phyloP scores from a whole-genome alignment of 2,113 vertebrate species.

The Tupaia tana region DNA sequence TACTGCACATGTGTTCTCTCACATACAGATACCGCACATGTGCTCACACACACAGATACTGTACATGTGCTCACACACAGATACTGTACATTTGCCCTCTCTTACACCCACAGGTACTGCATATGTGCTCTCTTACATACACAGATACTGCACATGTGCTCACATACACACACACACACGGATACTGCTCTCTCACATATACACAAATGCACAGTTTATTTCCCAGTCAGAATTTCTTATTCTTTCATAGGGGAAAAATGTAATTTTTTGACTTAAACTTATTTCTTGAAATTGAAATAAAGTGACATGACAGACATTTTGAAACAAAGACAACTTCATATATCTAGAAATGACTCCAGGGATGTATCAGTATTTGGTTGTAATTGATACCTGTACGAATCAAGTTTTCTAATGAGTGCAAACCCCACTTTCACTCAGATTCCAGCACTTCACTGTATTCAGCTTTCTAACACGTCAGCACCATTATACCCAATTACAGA shows the following conservation, averaged over 20 bases:
- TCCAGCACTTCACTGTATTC: not conserved
- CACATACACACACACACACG: too few species aligned
- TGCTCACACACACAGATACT: too few species aligned
- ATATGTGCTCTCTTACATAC: too few species aligned
- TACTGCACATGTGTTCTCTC: too few species aligned
- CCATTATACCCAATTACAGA: not conserved
- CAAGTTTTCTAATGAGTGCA: not conserved
- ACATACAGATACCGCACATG: too few species aligned
- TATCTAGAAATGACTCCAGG: not conserved
- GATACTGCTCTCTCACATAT: too few species aligned
- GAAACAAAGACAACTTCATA: not conserved
- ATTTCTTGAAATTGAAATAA: constrained; percentile 32
- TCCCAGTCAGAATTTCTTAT: not conserved
- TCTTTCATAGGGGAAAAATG: not conserved
- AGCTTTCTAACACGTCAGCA: not conserved
- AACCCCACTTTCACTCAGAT: not conserved
- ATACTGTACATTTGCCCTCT: too few species aligned
- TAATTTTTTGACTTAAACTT: constrained; percentile 16
- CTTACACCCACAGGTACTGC: too few species aligned
- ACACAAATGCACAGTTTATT: not conserved
- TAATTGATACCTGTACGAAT: not conserved
- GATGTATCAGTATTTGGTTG: not conserved
- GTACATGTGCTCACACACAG: too few species aligned
- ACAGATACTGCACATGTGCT: too few species aligned
- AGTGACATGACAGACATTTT: not conserved